These are phyloP conservation scores for Procambarus clarkii DNA, from an alignment of 1,140 invertebrate species.

Conservation along the genomic window DNA sequence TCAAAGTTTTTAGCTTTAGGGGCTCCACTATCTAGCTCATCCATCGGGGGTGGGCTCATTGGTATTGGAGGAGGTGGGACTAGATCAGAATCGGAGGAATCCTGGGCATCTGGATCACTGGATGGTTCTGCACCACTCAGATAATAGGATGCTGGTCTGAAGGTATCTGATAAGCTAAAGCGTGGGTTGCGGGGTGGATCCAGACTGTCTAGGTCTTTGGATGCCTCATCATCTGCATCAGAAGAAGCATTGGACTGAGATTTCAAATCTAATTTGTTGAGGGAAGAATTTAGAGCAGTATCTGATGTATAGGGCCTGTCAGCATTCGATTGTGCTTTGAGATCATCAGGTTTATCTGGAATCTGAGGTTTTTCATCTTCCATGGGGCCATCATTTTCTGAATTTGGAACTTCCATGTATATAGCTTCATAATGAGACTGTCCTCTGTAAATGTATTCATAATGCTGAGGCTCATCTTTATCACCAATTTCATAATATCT, in stretches of 20 bases:
- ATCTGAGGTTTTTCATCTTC: constrained; percentile 59
- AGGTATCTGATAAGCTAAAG: constrained; percentile 90
- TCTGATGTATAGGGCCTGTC: constrained; percentile 59
- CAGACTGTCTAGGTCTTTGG: constrained; percentile 84
- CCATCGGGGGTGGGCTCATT: constrained; percentile 83
- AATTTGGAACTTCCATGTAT: constrained; percentile 73
- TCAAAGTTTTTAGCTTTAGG: constrained; percentile 67
- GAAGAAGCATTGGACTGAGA: constrained; percentile 77
- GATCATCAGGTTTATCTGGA: constrained; percentile 62
- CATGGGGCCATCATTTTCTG: constrained; percentile 45
- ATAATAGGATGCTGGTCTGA: constrained; percentile 90
- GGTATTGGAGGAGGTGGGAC: constrained; percentile 89
- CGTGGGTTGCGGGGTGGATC: constrained; percentile 82
- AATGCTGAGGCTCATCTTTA: constrained; percentile 72
- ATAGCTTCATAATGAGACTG: constrained; percentile 72
- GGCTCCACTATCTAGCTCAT: constrained; percentile 67
- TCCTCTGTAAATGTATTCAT: constrained; percentile 73
- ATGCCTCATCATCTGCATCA: constrained; percentile 90
- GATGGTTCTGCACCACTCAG: constrained; percentile 78
- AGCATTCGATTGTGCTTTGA: constrained; percentile 47
- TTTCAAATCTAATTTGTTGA: constrained; percentile 51
- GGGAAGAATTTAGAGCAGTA: constrained; percentile 46
- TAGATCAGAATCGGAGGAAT: constrained; percentile 89
- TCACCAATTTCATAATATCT: constrained; percentile 73
- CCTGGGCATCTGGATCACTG: constrained; percentile 77